A percentile compares a stretch with the other conserved stretches of the same genome.
Conservation (phyloP, 2,797 vertebrate genomes). For the Acanthurus tractus region DNA sequence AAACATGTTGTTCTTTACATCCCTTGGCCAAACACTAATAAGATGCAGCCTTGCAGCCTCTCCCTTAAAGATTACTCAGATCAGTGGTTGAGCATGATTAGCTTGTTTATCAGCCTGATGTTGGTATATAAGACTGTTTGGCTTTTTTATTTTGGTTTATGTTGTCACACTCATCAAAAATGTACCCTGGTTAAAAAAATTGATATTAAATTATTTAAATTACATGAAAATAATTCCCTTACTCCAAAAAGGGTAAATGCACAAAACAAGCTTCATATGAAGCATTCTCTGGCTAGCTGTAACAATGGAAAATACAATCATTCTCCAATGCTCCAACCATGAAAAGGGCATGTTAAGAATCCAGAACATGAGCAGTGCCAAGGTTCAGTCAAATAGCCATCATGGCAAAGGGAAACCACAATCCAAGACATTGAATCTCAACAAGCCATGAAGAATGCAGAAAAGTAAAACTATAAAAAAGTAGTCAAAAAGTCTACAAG, state of each 20-base stretch:
- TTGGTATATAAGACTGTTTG: neutral
- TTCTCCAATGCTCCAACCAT: constrained; percentile 38
- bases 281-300: constrained; percentile 24
- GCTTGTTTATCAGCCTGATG: neutral
- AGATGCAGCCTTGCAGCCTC: neutral
- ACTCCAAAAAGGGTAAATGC: neutral
- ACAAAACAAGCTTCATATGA: constrained; percentile 30
- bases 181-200: neutral
- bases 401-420: constrained; percentile 68
- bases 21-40: neutral
- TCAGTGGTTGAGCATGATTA: neutral
- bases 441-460: constrained; percentile 65
- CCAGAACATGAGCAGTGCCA: constrained; percentile 59
- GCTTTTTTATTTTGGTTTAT: neutral
- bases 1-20: constrained; percentile 3
- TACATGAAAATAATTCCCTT: neutral
- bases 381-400: constrained; percentile 65
- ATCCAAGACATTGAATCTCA: constrained; percentile 62
- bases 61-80: neutral
- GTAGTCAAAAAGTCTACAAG: constrained; percentile 40
- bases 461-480: constrained; percentile 50
- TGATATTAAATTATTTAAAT: neutral
- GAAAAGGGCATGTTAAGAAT: constrained; percentile 63
- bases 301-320: constrained; percentile 53
- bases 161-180: neutral